Evolutionary conservation across 2,888 invertebrate genomes (phyloP).

Genomic region (Agonopterix alstromeriana): DNA sequence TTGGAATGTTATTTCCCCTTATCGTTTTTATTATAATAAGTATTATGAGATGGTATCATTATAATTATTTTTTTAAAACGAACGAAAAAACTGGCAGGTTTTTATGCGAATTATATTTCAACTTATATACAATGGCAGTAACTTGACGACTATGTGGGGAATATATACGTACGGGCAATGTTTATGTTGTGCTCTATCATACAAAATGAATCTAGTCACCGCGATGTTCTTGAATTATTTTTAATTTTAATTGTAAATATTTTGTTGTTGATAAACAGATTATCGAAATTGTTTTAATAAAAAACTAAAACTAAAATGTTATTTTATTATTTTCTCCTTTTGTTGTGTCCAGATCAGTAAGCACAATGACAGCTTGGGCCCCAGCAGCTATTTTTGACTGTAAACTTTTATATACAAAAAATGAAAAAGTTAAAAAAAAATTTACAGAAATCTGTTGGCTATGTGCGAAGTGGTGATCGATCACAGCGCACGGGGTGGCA

Average conservation of each 20-base stretch:
- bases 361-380: too few species aligned
- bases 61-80: slow-evolving; percentile 35
- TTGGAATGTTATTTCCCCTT: slow-evolving; percentile 40
- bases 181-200: slow-evolving; percentile 40
- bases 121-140: slow-evolving; percentile 28
- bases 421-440: too few species aligned
- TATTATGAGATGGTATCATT: slow-evolving; percentile 36
- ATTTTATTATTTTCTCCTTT: background rate
- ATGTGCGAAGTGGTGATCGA: too few species aligned
- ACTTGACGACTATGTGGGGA: slow-evolving; percentile 30
- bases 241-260: slow-evolving; percentile 24
- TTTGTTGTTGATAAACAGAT: slow-evolving; percentile 26
- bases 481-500: too few species aligned
- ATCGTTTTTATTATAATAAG: slow-evolving; percentile 20
- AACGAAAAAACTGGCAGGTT: slow-evolving; percentile 33
- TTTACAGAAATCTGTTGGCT: too few species aligned
- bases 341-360: background rate
- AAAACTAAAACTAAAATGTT: slow-evolving; percentile 8
- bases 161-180: slow-evolving; percentile 36
- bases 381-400: too few species aligned
- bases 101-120: slow-evolving; percentile 21
- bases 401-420: too few species aligned
- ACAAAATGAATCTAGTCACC: slow-evolving; percentile 59
- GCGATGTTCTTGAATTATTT: slow-evolving; percentile 23
- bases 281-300: slow-evolving; percentile 20